Base-by-base conservation (phyloP, 2,888 invertebrate species). In the Pomacea canaliculata region DNA sequence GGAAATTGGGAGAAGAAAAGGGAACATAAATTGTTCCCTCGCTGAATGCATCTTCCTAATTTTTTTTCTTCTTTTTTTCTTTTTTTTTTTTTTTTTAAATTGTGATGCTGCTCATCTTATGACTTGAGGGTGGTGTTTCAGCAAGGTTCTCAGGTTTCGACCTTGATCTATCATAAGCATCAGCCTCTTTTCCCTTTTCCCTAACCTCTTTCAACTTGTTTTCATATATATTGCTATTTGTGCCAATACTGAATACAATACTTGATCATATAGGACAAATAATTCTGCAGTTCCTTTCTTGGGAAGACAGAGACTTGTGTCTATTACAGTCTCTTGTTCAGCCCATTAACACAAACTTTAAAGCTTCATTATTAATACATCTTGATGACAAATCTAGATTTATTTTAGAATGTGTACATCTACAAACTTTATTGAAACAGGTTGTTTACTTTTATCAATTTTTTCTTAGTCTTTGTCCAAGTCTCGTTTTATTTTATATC, bases 181-280 rank as follows among this genome's bases (percentile, higher is more conserved):
- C 51, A 56, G 51, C 51, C n/a, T 23, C 49, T 23, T 59, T 27
- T 18, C 70, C 59, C 70, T 56, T 49, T 59, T 65, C 37, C 46
- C 51, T 59, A 71, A 16, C 56, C 71, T 63, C 63, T 68, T 71
- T 76, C 59, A 9, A 7, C 65, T 70, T 70, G 59, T 70, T 74
- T 73, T 73, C 70, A 70, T 73, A 63, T 73, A 72, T 71, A 79
- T 78, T 78, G 60, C 73, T 67, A 68, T 63, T 75, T 76, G 77
- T 79, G 79, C 79, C 79, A 79, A 77, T 77, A 76, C 70, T 74
- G 66, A 73, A 69, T 71, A 70, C 49, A 27, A 75, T 67, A 49
- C 62, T 76, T 62, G 37, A 75, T 62, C 46, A n/a, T 71, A 63
- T 48, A 71, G 63, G 63, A 63, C 48, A 71, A 71, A 46, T 23